Evolutionary conservation across 2,113 vertebrate species (phyloP), one percentile per base, ranked within the genome.

Genomic region (Brachypteracias leptosomus): DNA sequence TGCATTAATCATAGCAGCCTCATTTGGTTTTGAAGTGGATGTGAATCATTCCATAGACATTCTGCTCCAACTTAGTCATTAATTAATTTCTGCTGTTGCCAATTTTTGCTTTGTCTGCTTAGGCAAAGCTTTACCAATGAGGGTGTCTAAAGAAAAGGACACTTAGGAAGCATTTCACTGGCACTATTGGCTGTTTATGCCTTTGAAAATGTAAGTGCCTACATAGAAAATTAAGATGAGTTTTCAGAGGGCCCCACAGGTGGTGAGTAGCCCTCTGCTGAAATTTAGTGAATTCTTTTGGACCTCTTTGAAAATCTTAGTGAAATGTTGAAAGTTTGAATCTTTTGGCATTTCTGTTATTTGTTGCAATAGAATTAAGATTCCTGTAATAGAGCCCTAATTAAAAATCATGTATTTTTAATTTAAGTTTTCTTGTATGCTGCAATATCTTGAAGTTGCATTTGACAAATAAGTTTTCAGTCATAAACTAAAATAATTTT

Each of bases 1-100:
- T 97, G 90, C 92, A 91, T 97, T 95, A 96, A 96, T 98, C 96
- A 84, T 55, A 70, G 88, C 89, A 92, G 88, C 91, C 85, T 97
- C 95, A 86, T 97, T 97, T 95, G 89, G 78, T 89, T 88, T 94
- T 97, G 97, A 96, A 93, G 80, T 97, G 94, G 81, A 85, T 95
- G 74, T 97, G 96, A 97, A 90, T 95, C 88, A 96, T 97, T 96
- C 79, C 63, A 28, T n/a, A 97, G 96, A 85, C 88, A 73, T 96
- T 96, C 83, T 0, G 3, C 70, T 95, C 76, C 0, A 2, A 91
- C 78, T 92, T 90, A 76, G 61, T 84, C 88, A 79, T 94, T 94
- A 96, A 96, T 96, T 96, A 94, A 95, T 96, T 96, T 96, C 85
- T 89, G 83, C 88, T 96, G 93, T 96, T 94, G 88, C 92, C 85